Conservation (phyloP, 2,113 vertebrate genomes). For the Nipponia nippon region DNA sequence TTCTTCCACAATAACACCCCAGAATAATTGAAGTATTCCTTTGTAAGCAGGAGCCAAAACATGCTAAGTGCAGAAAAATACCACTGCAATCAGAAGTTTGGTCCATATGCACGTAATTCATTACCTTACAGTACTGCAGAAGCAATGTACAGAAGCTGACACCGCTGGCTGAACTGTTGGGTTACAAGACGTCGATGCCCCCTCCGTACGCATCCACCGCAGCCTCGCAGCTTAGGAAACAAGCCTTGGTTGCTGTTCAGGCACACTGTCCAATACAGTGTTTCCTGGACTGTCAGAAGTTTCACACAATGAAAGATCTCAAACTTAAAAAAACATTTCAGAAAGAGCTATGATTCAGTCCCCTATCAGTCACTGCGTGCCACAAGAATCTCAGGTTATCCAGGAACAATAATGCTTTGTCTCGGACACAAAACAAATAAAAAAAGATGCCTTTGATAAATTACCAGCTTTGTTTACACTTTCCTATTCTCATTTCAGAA, state of each 20-base stretch:
- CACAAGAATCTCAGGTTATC: background rate
- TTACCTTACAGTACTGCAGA: background rate
- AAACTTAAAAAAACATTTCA: background rate
- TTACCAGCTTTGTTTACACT: background rate
- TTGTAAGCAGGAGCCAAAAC: background rate
- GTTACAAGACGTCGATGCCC: background rate
- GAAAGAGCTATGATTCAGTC: background rate
- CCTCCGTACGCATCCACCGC: fast-evolving
- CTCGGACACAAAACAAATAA: background rate
- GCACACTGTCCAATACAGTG: background rate
- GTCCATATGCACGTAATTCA: background rate
- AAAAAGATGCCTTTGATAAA: background rate
- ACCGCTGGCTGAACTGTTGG: background rate
- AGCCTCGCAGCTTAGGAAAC: background rate
- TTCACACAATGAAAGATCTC: background rate
- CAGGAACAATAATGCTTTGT: background rate
- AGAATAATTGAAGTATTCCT: background rate
- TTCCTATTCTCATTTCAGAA: background rate
- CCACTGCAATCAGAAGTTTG: background rate
- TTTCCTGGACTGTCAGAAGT: background rate
- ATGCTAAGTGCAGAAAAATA: background rate
- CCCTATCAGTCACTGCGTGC: background rate
- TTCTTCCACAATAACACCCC: background rate
- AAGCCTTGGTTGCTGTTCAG: background rate
- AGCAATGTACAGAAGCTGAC: background rate